Evolutionary conservation across 1,140 invertebrate species (phyloP).

Genomic region (Asobara japonica): DNA sequence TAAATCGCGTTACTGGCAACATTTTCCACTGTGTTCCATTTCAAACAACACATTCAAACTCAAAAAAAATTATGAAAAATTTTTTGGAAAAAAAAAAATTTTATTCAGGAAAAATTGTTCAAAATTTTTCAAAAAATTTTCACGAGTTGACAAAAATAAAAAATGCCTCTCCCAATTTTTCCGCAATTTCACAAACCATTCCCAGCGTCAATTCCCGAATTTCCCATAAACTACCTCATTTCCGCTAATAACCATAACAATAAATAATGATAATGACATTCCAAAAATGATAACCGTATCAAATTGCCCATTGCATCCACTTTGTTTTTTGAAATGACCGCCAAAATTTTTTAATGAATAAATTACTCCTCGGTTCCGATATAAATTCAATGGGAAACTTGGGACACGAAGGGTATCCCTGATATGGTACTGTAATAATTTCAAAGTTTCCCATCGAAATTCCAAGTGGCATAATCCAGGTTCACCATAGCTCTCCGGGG

Average conservation of each 20-base stretch:
- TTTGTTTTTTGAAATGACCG: not conserved
- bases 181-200: no score
- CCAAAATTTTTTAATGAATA: not conserved
- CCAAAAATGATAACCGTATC: not conserved
- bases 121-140: no score
- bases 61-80: not conserved
- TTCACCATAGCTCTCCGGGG: not conserved
- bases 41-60: not conserved
- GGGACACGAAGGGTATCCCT: not conserved
- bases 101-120: no score
- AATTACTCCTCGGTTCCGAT: not conserved
- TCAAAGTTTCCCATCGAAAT: constrained; percentile 13
- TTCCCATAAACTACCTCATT: not conserved
- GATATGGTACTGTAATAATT: constrained; percentile 1
- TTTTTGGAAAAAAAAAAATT: no score
- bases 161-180: no score
- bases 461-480: constrained; percentile 3
- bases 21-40: not conserved
- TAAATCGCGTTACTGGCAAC: not conserved
- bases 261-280: not conserved
- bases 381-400: constrained; percentile 10
- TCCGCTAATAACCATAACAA: not conserved
- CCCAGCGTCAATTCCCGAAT: no score
- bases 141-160: no score
- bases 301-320: not conserved